phyloP scores from a whole-genome alignment of 53 echinoderm and acorn worm genomes.

The Echinarachnius parma region DNA sequence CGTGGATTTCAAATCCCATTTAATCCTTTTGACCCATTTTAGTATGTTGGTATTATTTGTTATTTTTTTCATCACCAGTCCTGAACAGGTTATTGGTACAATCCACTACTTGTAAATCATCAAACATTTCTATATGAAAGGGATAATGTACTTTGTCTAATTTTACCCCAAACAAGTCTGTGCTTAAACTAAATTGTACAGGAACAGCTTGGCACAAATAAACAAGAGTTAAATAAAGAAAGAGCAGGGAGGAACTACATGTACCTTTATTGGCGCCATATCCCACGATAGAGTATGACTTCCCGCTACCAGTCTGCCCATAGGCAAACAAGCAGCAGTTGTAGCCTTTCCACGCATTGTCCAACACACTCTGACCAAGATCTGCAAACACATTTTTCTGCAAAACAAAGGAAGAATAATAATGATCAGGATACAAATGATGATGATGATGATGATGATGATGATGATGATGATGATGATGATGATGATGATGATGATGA shows the following conservation, averaged over 20 bases:
- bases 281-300: constrained; percentile 94
- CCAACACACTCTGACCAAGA: constrained; percentile 72
- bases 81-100: too few species aligned
- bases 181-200: too few species aligned
- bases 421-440: not conserved
- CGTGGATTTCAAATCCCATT: too few species aligned
- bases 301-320: constrained; percentile 97
- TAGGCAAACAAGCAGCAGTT: constrained; percentile 99
- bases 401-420: not conserved
- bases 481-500: constrained; percentile 32
- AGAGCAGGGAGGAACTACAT: not conserved
- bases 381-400: constrained; percentile 83
- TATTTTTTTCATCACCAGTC: too few species aligned
- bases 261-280: constrained; percentile 96
- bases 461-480: constrained; percentile 25
- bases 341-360: constrained; percentile 97
- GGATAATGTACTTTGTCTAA: too few species aligned
- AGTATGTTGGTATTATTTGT: too few species aligned
- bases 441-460: constrained; percentile 20
- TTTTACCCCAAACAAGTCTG: too few species aligned
- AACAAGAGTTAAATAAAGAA: too few species aligned
- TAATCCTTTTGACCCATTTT: too few species aligned
- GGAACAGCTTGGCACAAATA: too few species aligned
- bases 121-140: too few species aligned
- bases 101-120: too few species aligned